Conservation (phyloP, 2,797 vertebrate genomes). For the Hyperoplus lanceolatus region DNA sequence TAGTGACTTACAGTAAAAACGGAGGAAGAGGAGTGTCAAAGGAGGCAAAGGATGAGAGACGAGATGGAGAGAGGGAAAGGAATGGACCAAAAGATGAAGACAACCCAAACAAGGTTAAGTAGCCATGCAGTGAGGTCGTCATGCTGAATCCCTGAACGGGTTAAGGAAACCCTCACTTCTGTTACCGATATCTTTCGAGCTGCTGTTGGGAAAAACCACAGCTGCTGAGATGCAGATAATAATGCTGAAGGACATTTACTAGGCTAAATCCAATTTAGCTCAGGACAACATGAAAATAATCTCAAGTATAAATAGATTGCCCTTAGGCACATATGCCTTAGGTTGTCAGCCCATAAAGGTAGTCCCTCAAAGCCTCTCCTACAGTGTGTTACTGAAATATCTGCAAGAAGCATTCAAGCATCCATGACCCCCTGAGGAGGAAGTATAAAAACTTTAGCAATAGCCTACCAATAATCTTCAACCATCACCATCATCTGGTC, state of each 20-base stretch:
- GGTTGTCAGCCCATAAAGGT: background rate
- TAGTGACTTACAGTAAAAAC: conserved; percentile 4
- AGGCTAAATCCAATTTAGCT: conserved; percentile 8
- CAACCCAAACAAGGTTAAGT: background rate
- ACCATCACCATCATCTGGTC: no score
- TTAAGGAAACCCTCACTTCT: conserved; percentile 25
- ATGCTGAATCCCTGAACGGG: conserved; percentile 26
- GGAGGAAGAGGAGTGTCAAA: background rate
- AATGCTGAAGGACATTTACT: conserved; percentile 28
- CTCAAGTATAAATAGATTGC: conserved; percentile 4
- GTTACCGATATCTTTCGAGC: conserved; percentile 34
- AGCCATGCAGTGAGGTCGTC: background rate
- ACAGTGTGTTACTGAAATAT: background rate
- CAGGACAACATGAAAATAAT: conserved; percentile 27
- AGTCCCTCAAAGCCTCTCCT: background rate
- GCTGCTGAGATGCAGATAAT: conserved; percentile 48
- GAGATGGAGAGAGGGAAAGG: background rate
- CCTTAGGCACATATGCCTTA: background rate
- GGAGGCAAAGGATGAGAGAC: background rate
- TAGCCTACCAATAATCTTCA: no score
- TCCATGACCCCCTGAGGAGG: no score
- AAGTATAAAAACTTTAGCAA: no score
- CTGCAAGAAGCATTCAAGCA: background rate
- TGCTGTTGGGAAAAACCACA: conserved; percentile 37
- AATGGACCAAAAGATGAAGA: background rate